Conservation (phyloP, 1,140 invertebrate species). For the Drosophila punjabiensis region DNA sequence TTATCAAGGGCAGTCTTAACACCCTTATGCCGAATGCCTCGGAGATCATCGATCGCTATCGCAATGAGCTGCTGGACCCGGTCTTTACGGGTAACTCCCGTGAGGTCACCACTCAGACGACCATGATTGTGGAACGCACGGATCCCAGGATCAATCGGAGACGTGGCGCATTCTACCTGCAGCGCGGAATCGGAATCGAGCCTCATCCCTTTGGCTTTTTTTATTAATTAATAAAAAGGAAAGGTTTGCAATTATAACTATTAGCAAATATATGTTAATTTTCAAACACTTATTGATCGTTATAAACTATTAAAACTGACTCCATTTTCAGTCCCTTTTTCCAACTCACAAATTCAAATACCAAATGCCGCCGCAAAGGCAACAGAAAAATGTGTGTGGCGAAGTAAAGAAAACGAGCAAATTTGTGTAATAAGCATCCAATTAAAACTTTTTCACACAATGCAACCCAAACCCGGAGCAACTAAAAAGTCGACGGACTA, state of each 20-base stretch:
- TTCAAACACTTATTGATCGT: slow-evolving; percentile 8
- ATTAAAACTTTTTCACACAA: slow-evolving; percentile 81
- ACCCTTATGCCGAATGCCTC: slow-evolving; percentile 85
- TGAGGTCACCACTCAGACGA: slow-evolving; percentile 72
- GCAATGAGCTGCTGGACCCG: slow-evolving; percentile 85
- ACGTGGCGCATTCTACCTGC: slow-evolving; percentile 53
- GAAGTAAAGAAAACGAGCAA: slow-evolving; percentile 54
- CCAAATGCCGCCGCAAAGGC: neutral
- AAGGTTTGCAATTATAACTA: neutral
- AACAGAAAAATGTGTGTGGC: slow-evolving; percentile 14
- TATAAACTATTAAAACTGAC: slow-evolving; percentile 26
- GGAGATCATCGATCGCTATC: slow-evolving; percentile 83
- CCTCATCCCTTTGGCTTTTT: slow-evolving; percentile 76
- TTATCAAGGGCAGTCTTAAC: slow-evolving; percentile 84
- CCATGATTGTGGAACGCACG: neutral
- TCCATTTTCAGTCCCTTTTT: slow-evolving; percentile 26
- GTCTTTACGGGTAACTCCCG: slow-evolving; percentile 68
- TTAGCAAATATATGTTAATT: neutral
- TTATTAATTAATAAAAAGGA: neutral
- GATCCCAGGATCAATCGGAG: slow-evolving; percentile 60
- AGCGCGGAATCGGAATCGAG: slow-evolving; percentile 46
- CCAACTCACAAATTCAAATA: slow-evolving; percentile 31
- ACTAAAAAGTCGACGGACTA: slow-evolving; percentile 43
- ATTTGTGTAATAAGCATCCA: slow-evolving; percentile 79
- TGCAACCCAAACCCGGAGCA: slow-evolving; percentile 47